Base-by-base conservation (phyloP, 2,888 invertebrate species). In the Sminthurinus aureus region DNA sequence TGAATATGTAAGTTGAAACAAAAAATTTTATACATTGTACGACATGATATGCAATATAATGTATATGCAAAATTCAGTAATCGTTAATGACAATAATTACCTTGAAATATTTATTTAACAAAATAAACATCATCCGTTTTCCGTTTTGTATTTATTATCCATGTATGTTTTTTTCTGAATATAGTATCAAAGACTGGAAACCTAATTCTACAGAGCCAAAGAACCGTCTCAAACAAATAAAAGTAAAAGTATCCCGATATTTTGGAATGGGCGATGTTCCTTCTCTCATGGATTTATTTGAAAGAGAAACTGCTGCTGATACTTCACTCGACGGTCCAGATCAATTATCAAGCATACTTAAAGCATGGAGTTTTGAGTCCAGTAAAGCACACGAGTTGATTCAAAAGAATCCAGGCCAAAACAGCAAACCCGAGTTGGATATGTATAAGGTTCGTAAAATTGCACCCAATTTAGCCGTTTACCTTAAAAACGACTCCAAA, bases 1-100 rank as follows among this genome's bases (percentile, higher is more conserved):
- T 79, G 20, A 79, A 50, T 12, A 67, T n/a, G 79, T 79, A 79
- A 66, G 78, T 13, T 51, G 8, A 71, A 20, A 38, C 3, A 38
- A 38, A 38, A 66, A 8, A 38, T 38, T 58, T 58, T 58, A 3
- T 18, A 58, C 52, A 13, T 52, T 58, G 2, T 58, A 58, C 1
- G 1, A 38, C 6, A 4, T 38, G 6, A 6, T 38, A 38, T 38
- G 1, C 6, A 38, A 38, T 38, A 6, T 38, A 38, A 4, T 38
- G 38, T 38, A 38, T 6, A 38, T 38, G 38, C 38, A 38, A 38
- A 38, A 38, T 38, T 38, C 38, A 38, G 6, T 38, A 38, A 38
- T 38, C 1, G 6, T 38, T 38, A 38, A 38, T 38, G 38, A 38
- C 38, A 4, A 38, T 6, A 4, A 38, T 6, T 38, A 6, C 38